Evolutionary conservation across 2,113 vertebrate species (phyloP).

Genomic region (Dascyllus trimaculatus): DNA sequence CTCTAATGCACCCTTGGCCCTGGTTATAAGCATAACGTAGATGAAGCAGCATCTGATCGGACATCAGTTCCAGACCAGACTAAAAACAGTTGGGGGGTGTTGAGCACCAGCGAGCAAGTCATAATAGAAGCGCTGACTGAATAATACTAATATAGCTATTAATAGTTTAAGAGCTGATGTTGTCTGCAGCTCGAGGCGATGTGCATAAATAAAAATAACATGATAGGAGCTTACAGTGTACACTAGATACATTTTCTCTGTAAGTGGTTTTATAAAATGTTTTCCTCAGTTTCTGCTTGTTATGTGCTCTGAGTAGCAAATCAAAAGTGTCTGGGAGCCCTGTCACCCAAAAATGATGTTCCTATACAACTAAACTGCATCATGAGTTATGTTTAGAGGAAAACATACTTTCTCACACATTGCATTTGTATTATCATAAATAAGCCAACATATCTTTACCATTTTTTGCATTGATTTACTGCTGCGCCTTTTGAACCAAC

Average conservation of each 20-base stretch:
- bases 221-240: not conserved
- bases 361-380: no score
- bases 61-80: slow-evolving; percentile 28
- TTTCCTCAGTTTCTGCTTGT: no score
- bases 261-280: no score
- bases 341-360: no score
- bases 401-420: no score
- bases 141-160: not conserved
- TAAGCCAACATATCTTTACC: no score
- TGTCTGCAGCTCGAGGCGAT: not conserved
- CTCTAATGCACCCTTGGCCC: slow-evolving; percentile 26
- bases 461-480: no score
- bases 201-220: not conserved
- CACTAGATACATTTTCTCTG: not conserved
- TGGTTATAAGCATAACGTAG: slow-evolving; percentile 24
- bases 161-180: not conserved
- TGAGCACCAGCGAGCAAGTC: slow-evolving; percentile 1
- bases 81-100: slow-evolving; percentile 14
- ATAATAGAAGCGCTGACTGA: not conserved
- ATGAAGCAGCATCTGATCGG: slow-evolving; percentile 35
- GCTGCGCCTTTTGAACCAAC: no score
- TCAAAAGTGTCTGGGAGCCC: not conserved
- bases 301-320: not conserved
- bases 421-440: no score
- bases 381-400: no score